phyloP scores from a whole-genome alignment of 2,888 invertebrate species.

The Andricus curvator region DNA sequence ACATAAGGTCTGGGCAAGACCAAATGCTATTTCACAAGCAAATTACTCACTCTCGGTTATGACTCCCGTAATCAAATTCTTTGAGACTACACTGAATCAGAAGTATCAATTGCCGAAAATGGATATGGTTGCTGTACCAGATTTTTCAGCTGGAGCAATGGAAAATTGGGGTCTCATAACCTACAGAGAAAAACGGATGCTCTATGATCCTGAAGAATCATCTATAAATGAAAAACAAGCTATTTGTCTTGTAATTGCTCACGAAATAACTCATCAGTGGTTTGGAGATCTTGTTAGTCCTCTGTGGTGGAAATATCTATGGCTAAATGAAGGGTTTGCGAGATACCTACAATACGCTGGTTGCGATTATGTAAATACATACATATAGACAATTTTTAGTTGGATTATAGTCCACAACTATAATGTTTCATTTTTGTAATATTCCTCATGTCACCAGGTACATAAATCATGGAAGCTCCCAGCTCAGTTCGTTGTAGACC shows the following conservation, averaged over 20 bases:
- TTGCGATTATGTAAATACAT: constrained; percentile 66
- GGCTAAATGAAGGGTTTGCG: constrained; percentile 80
- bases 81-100: constrained; percentile 75
- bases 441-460: constrained; percentile 77
- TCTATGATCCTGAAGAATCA: constrained; percentile 81
- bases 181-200: constrained; percentile 87
- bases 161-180: constrained; percentile 78
- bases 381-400: no score
- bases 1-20: constrained; percentile 83
- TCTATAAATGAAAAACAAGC: constrained; percentile 62
- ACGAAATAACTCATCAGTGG: constrained; percentile 81
- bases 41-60: constrained; percentile 81
- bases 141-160: constrained; percentile 81
- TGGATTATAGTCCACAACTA: no score
- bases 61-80: constrained; percentile 76
- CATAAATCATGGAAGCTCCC: constrained; percentile 83
- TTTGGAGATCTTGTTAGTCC: constrained; percentile 77
- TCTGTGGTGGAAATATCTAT: constrained; percentile 75
- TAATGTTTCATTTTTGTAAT: background rate
- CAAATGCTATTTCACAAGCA: constrained; percentile 84
- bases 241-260: constrained; percentile 76
- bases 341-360: constrained; percentile 79
- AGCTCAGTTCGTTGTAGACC: constrained; percentile 85
- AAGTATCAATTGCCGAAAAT: constrained; percentile 78
- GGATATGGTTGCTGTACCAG: constrained; percentile 81